phyloP scores from a whole-genome alignment of 2,797 vertebrate genomes.

The Varecia variegata region DNA sequence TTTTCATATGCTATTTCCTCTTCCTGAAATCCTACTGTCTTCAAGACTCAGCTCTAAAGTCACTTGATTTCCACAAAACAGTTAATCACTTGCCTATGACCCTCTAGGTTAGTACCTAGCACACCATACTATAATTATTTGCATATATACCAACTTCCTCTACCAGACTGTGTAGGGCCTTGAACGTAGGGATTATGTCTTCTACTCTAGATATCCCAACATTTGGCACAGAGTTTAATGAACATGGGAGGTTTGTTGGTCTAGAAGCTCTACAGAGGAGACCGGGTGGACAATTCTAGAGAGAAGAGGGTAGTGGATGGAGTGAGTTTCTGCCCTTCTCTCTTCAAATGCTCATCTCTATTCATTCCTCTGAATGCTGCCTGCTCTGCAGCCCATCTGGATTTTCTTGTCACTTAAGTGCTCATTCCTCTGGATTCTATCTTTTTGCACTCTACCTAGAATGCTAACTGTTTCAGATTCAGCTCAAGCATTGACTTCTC shows the following conservation, averaged over 20 bases:
- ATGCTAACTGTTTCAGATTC: neutral
- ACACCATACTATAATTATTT: neutral
- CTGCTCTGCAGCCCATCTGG: neutral
- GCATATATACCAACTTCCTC: neutral
- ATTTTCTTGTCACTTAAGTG: neutral
- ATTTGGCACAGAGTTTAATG: neutral
- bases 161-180: neutral
- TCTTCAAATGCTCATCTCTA: neutral
- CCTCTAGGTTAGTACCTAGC: neutral
- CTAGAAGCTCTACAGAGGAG: neutral
- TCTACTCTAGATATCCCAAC: neutral
- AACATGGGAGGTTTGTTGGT: neutral
- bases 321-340: neutral
- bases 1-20: neutral
- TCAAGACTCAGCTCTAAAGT: neutral
- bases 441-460: neutral
- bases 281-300: neutral
- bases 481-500: neutral
- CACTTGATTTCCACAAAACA: neutral
- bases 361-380: neutral
- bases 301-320: fast-evolving
- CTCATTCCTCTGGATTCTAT: neutral
- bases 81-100: neutral
- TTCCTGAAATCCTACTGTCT: neutral
- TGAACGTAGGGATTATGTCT: neutral